phyloP scores from a whole-genome alignment of 2,113 vertebrate genomes.

The Mixornis gularis region DNA sequence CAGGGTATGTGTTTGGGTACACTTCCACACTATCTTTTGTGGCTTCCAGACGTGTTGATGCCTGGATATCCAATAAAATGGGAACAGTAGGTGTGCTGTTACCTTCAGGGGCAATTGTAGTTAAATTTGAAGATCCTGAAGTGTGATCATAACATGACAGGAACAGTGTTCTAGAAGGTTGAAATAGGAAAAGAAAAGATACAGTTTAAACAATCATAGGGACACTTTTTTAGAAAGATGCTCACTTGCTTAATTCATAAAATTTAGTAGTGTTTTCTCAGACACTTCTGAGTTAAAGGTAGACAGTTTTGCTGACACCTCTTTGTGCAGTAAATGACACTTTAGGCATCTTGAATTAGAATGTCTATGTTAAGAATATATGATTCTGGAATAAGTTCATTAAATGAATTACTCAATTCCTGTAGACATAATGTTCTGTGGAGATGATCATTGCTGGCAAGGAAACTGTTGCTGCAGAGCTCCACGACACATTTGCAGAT shows the following conservation, averaged over 20 bases:
- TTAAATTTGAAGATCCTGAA: not conserved
- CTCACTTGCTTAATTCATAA: not conserved
- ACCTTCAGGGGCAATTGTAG: not conserved
- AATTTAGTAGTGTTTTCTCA: not conserved
- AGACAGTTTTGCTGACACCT: not conserved
- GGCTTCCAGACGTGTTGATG: not conserved
- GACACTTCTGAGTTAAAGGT: not conserved
- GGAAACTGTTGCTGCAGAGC: not conserved
- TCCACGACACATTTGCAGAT: not conserved
- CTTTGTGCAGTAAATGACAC: not conserved
- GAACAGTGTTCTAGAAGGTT: not conserved
- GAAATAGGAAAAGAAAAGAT: not conserved
- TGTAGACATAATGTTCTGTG: not conserved
- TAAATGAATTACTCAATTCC: constrained; percentile 1
- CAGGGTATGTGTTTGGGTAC: not conserved
- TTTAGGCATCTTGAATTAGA: not conserved
- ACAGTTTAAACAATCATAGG: not conserved
- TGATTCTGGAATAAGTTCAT: not conserved
- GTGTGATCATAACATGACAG: not conserved
- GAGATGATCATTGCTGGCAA: not conserved
- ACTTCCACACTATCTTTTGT: not conserved
- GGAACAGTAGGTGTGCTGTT: not conserved
- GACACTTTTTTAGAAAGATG: not conserved
- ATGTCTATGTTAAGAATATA: not conserved
- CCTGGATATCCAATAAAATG: not conserved